phyloP scores from a whole-genome alignment of 2,888 invertebrate genomes.

The Dynastes maya region DNA sequence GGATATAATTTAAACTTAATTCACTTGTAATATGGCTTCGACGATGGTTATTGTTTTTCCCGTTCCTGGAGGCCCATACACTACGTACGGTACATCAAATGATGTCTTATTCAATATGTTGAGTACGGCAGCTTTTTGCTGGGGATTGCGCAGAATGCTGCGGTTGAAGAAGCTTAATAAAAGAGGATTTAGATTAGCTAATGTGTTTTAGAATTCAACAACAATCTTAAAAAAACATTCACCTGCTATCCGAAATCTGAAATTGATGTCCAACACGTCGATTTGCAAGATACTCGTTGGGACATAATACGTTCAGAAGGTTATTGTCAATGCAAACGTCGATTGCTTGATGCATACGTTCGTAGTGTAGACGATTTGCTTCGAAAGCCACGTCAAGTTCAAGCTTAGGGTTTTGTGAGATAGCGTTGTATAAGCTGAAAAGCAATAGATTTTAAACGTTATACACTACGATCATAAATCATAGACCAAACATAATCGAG shows the following conservation, averaged over 20 bases:
- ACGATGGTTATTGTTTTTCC: conserved; percentile 84
- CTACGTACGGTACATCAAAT: conserved; percentile 81
- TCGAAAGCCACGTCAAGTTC: conserved; percentile 71
- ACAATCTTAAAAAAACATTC: no score
- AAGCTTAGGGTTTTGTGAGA: conserved; percentile 49
- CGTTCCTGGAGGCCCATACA: conserved; percentile 92
- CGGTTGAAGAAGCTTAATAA: conserved; percentile 65
- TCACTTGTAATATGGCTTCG: conserved; percentile 80
- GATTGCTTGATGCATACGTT: conserved; percentile 71
- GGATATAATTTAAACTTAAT: conserved; percentile 35
- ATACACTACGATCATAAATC: no score
- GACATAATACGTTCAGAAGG: conserved; percentile 60
- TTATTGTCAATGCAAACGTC: conserved; percentile 59
- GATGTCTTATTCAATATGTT: conserved; percentile 78
- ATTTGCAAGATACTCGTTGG: conserved; percentile 51
- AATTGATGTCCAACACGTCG: neutral
- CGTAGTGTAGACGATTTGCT: conserved; percentile 69
- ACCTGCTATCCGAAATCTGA: conserved; percentile 4
- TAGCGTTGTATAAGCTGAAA: conserved; percentile 26
- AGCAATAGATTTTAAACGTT: neutral
- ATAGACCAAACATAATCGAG: no score
- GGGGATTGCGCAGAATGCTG: conserved; percentile 72
- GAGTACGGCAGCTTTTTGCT: conserved; percentile 78
- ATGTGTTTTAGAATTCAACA: no score
- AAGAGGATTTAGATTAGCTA: conserved; percentile 25